Percentiles rank a stretch among this genome's conserved stretches.
Conservation (phyloP, 2,113 vertebrate species). For the Pogonocichla stellata region DNA sequence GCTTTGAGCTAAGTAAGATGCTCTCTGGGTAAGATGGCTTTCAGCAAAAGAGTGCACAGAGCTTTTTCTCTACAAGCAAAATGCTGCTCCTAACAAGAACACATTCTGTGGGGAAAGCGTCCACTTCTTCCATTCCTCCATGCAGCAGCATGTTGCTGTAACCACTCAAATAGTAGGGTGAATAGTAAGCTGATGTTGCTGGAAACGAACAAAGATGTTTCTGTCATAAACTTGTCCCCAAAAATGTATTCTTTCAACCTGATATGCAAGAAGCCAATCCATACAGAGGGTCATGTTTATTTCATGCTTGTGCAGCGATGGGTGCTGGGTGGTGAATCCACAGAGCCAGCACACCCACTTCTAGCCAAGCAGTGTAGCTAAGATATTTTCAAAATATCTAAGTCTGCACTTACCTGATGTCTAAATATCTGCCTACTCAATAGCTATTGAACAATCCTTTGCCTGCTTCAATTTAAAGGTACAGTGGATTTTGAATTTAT, state of each 20-base stretch:
- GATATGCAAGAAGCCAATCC: background rate
- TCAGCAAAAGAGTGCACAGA: background rate
- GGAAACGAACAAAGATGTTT: background rate
- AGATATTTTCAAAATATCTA: background rate
- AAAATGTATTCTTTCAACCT: background rate
- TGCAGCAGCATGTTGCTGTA: background rate
- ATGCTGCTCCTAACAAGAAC: background rate
- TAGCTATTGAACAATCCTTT: background rate
- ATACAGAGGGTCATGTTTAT: background rate
- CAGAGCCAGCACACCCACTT: background rate
- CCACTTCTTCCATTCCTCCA: background rate
- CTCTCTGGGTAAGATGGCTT: background rate
- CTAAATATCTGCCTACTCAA: background rate
- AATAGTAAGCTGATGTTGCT: background rate
- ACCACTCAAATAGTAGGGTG: background rate
- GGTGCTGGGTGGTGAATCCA: background rate
- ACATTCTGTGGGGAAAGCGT: background rate
- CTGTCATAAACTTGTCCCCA: background rate
- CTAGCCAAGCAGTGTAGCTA: background rate
- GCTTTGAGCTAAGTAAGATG: background rate
- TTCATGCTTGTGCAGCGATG: background rate
- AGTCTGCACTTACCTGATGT: background rate
- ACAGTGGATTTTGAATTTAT: fast-evolving
- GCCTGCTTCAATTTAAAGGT: background rate
- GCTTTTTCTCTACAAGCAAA: background rate